These are phyloP conservation scores for Sebastes goodei DNA, from an alignment of 2,797 vertebrate genomes.

Conservation along the genomic window DNA sequence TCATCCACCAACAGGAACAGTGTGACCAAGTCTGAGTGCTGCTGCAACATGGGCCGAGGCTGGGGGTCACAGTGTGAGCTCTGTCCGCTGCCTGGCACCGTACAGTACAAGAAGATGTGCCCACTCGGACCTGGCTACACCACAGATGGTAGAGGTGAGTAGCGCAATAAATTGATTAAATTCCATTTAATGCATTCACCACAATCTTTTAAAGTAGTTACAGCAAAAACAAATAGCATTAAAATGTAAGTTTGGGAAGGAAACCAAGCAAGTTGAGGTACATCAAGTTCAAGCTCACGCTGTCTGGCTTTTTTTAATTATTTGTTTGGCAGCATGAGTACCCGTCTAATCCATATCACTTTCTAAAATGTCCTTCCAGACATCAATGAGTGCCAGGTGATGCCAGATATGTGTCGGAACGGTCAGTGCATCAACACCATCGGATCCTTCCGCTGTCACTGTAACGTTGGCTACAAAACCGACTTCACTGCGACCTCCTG, in stretches of 20 bases:
- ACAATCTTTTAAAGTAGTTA: not conserved
- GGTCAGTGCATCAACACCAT: slow-evolving; percentile 93
- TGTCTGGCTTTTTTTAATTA: not conserved
- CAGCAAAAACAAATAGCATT: not conserved
- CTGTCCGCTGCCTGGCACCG: slow-evolving; percentile 91
- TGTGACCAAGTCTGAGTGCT: slow-evolving; percentile 93
- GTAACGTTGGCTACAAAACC: slow-evolving; percentile 86
- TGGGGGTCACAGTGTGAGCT: slow-evolving; percentile 94
- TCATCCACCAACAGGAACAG: slow-evolving; percentile 88
- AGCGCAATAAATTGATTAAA: not conserved
- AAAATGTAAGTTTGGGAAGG: not conserved
- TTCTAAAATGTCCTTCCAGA: slow-evolving; percentile 75
- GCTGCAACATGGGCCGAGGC: slow-evolving; percentile 89
- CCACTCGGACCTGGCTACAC: slow-evolving; percentile 92
- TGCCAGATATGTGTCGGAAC: slow-evolving; percentile 88
- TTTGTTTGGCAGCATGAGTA: not conserved
- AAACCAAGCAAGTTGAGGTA: not conserved
- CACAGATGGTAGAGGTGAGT: slow-evolving; percentile 89
- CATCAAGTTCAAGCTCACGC: not conserved
- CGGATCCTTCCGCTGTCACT: slow-evolving; percentile 93
- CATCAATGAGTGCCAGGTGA: slow-evolving; percentile 91
- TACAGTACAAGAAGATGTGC: slow-evolving; percentile 93
- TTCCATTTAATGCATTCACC: not conserved
- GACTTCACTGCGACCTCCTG: slow-evolving; percentile 89
- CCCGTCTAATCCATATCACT: not conserved